Evolutionary conservation across 2,888 invertebrate species (phyloP).

Genomic region (Hofmannophila pseudospretella): DNA sequence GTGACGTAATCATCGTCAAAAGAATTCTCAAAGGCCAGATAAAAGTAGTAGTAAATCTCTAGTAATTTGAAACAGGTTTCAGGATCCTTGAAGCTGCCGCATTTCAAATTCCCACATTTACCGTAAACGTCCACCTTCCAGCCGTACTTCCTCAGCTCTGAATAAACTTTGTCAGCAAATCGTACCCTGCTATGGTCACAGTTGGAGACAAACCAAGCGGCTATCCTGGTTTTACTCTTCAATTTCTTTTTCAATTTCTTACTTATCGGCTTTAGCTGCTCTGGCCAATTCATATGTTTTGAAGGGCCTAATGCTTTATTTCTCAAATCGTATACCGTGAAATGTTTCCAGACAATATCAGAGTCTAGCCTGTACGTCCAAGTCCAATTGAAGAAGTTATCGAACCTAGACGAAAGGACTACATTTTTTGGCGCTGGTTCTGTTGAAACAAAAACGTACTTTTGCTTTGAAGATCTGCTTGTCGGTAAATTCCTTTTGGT

Average conservation of each 20-base stretch:
- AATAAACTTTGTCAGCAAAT: constrained; percentile 22
- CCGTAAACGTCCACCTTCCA: constrained; percentile 36
- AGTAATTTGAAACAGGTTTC: constrained; percentile 27
- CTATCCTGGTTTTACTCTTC: constrained; percentile 23
- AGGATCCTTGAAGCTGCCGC: constrained; percentile 17
- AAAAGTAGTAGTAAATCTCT: constrained; percentile 38
- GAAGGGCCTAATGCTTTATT: constrained; percentile 21
- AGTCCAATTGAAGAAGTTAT: constrained; percentile 38
- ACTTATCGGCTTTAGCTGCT: constrained; percentile 23
- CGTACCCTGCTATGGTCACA: constrained; percentile 30
- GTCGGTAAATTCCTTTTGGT: constrained; percentile 20
- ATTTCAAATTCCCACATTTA: constrained; percentile 26
- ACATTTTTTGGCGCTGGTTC: constrained; percentile 46
- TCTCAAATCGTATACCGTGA: constrained; percentile 18
- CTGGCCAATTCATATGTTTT: constrained; percentile 30
- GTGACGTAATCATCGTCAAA: constrained; percentile 36
- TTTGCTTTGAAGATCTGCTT: constrained; percentile 34
- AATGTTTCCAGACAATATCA: constrained; percentile 21
- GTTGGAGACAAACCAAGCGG: constrained; percentile 33
- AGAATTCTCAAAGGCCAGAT: constrained; percentile 47
- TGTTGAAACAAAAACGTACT: constrained; percentile 38
- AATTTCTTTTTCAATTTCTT: constrained; percentile 11
- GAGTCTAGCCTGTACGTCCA: constrained; percentile 28
- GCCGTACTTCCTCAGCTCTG: constrained; percentile 22
- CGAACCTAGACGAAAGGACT: constrained; percentile 24